Evolutionary conservation across 2,797 vertebrate species (phyloP), one percentile per base, ranked within the genome.

Genomic region (Phataginus tetradactyla): DNA sequence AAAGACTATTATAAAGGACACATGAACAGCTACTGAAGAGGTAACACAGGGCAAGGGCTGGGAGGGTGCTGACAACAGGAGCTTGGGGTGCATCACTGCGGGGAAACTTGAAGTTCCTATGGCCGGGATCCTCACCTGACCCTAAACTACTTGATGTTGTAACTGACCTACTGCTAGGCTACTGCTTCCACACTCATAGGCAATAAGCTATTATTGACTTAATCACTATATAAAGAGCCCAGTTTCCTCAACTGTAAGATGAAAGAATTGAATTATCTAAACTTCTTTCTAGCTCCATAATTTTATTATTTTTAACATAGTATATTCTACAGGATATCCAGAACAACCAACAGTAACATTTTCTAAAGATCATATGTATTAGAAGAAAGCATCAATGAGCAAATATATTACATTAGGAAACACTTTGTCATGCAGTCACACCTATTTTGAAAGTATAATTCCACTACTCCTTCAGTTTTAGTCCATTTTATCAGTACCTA

Each of bases 351-450:
- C 42, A 95, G 68, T 88, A 84, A 78, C 57, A 79, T 84, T 91
- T 92, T 84, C 63, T 64, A 49, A 96, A 96, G 45, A 55, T 83
- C 75, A 83, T 55, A 91, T 68, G 77, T 91, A 94, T 66, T 78
- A 64, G 64, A 90, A 29, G 39, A 55, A 64, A 20, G 25, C 66
- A 64, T 87, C 37, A 32, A 39, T 96, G 32, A 83, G 23, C 55
- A 94, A 84, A 59, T 77, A 71, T 86, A 75, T 27, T 78, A 49
- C 55, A n/a, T 37, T 69, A 57, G 55, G 18, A 20, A 64, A 89
- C 68, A 37, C 27, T 39, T 64, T 57, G 49, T 49, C 49, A 59
- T 20, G 23, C 7, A 88, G 39, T 7, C 69, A 57, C 8, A 64
- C 29, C 20, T 29, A 78, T 79, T 94, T 92, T 59, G 4, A 55